Conservation (phyloP, 2,888 invertebrate species). For the Lepidochrysops patricia region DNA sequence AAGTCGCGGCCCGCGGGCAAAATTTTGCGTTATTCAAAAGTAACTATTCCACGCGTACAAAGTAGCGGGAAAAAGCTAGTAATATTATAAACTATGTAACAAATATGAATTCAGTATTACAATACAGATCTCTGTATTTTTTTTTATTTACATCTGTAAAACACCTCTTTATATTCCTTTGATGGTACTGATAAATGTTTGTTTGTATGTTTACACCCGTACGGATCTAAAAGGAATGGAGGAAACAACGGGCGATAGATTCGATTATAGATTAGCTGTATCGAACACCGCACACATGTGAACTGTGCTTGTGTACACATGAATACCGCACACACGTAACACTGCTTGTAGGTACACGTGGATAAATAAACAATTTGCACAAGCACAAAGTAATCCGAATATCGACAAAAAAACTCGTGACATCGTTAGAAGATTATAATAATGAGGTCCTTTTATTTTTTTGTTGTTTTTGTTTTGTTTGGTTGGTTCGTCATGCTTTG, state of each 20-base stretch:
- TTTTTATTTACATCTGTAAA: too few species aligned
- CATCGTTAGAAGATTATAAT: conserved; percentile 34
- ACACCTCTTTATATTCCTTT: not conserved
- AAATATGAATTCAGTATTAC: too few species aligned
- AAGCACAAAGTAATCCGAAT: conserved; percentile 68
- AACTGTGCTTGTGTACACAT: too few species aligned
- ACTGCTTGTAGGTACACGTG: conserved; percentile 44
- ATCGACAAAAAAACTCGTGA: conserved; percentile 48
- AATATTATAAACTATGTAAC: too few species aligned
- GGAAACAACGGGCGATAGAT: conserved; percentile 65
- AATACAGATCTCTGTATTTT: too few species aligned
- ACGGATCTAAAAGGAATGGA: conserved; percentile 42
- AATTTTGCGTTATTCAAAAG: too few species aligned
- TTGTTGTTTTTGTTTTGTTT: not conserved
- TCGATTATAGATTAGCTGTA: conserved; percentile 73
- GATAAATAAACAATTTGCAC: conserved; percentile 72
- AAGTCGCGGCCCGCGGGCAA: too few species aligned
- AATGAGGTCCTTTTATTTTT: not conserved
- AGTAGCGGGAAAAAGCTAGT: too few species aligned
- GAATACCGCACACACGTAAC: conserved; percentile 47
- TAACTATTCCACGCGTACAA: too few species aligned
- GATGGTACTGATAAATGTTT: not conserved
- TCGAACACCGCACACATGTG: conserved; percentile 61
- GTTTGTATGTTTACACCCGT: not conserved
- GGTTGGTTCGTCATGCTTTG: not conserved